Percentiles rank a stretch among this genome's conserved stretches.
Evolutionary conservation across 2,797 vertebrate species (phyloP).

Genomic region (Pelochelys cantorii): DNA sequence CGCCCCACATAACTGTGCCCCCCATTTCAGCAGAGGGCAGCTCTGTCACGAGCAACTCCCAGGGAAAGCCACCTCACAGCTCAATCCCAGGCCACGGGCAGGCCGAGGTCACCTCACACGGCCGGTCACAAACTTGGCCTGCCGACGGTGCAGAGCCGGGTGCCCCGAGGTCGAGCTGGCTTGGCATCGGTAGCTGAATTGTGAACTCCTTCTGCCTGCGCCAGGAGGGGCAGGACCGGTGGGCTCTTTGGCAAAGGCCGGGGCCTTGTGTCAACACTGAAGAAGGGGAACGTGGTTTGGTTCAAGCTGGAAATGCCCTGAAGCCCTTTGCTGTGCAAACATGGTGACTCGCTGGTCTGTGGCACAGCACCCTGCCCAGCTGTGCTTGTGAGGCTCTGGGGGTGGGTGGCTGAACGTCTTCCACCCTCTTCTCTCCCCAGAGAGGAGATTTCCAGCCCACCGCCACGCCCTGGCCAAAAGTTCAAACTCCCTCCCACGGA

Average conservation of each 20-base stretch:
- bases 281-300: too few species aligned
- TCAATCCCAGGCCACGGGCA: accelerated
- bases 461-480: neutral
- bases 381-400: neutral
- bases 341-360: neutral
- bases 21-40: accelerated
- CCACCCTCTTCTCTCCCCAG: too few species aligned
- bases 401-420: neutral
- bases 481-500: neutral
- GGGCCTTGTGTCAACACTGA: too few species aligned
- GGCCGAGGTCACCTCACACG: neutral
- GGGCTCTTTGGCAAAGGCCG: neutral
- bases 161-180: neutral
- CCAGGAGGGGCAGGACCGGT: neutral
- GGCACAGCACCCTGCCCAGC: neutral
- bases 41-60: neutral
- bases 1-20: neutral
- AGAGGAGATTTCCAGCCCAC: neutral
- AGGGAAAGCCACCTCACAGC: neutral
- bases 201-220: neutral
- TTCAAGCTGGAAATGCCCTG: neutral
- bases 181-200: neutral
- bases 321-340: neutral
- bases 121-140: neutral
- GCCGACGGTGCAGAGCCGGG: neutral